Evolutionary conservation across 2,888 invertebrate genomes (phyloP), one percentile per base, ranked within the genome.

Genomic region (Macaria liturata): DNA sequence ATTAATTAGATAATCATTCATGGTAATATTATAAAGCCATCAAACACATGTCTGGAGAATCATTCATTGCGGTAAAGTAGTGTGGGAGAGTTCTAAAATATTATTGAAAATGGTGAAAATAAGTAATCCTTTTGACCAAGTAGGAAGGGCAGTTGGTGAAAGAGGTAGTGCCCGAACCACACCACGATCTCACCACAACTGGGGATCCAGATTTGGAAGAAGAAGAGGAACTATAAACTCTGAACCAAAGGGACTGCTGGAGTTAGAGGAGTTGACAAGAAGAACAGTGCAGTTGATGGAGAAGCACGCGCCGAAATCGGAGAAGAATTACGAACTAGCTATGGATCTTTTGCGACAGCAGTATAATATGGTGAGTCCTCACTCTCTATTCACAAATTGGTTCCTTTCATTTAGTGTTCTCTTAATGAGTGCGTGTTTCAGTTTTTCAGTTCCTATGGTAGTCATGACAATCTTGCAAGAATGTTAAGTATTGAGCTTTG

Each of bases 271-370:
- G 0, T 59, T 75, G 39, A 76, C 80, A 0, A 46, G 57, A n/a
- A 67, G 67, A 57, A 59, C 78, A 7, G 77, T 82, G 0, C 48
- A 64, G 3, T 56, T 83, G 3, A 82, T 82, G 80, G 77, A 80
- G 60, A 83, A 69, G 54, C 68, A 80, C 54, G 59, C 56, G 1
- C 63, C 69, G 0, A 74, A 68, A 60, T 70, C 71, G 0, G 65
- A 74, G 30, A 34, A 63, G 3, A 76, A 76, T 55, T 79, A 69
- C 51, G 42, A 66, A 0, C 62, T 53, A 44, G 81, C 74, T 0
- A 82, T 84, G 80, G 81, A 80, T 51, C 67, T 83, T n/a, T 59
- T 84, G 42, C 68, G 86, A 44, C 57, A 65, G 20, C 80, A 84
- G 61, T 78, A 83, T 53, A 84, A 83, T 62, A 66, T 83, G 58